These are phyloP conservation scores for Chauna torquata DNA, from an alignment of 2,113 vertebrate species.

Conservation along the genomic window DNA sequence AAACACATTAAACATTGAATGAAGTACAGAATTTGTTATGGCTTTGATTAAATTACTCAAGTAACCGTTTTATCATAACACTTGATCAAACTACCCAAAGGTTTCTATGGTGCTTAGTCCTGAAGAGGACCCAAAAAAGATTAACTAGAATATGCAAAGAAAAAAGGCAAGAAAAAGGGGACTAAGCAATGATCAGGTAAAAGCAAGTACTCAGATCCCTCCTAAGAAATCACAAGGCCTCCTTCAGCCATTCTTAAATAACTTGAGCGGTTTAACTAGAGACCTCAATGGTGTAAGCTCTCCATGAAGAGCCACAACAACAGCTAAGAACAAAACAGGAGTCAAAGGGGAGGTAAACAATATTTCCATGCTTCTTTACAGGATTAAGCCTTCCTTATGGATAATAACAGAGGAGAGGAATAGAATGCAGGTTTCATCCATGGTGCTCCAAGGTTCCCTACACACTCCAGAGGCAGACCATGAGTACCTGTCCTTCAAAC, in stretches of 20 bases:
- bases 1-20: neutral
- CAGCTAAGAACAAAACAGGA: neutral
- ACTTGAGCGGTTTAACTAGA: neutral
- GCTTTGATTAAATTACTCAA: neutral
- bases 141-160: neutral
- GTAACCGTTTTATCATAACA: neutral
- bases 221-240: neutral
- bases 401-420: neutral
- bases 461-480: neutral
- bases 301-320: neutral
- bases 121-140: neutral
- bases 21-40: neutral
- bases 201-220: neutral
- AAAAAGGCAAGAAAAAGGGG: neutral
- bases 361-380: neutral
- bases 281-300: neutral
- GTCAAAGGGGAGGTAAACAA: accelerated
- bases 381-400: neutral
- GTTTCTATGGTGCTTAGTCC: neutral
- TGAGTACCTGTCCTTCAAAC: neutral
- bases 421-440: neutral
- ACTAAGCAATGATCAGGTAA: neutral
- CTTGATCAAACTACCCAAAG: neutral
- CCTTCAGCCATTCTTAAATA: neutral
- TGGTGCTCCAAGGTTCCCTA: neutral